Conservation (phyloP, 1,140 invertebrate genomes). For the Chlorops oryzae region DNA sequence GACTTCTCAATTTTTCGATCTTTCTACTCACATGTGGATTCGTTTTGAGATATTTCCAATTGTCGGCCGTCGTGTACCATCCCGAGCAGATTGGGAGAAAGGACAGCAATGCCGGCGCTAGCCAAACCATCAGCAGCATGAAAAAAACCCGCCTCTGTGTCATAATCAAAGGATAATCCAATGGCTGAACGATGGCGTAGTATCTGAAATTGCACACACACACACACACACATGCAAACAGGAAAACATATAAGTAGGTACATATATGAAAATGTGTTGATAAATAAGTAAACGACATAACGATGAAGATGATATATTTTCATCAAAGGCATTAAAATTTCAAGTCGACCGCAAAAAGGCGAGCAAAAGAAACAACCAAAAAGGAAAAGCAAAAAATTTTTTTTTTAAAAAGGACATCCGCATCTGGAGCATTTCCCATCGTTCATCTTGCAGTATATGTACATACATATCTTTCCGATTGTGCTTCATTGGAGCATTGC, state of each 20-base stretch:
- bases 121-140: slow-evolving; percentile 85
- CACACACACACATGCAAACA: too few relatives aligned
- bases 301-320: too few relatives aligned
- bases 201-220: slow-evolving; percentile 64
- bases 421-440: too few relatives aligned
- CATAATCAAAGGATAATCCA: slow-evolving; percentile 86
- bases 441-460: too few relatives aligned
- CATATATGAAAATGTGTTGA: neutral
- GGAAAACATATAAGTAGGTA: neutral
- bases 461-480: too few relatives aligned
- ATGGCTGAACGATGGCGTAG: slow-evolving; percentile 81
- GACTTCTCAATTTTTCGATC: too few relatives aligned
- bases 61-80: slow-evolving; percentile 83
- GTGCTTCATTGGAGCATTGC: too few relatives aligned
- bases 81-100: slow-evolving; percentile 92
- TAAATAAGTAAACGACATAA: slow-evolving; percentile 27
- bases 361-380: too few relatives aligned
- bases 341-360: too few relatives aligned
- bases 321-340: too few relatives aligned
- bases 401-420: too few relatives aligned
- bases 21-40: slow-evolving; percentile 58
- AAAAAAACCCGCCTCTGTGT: slow-evolving; percentile 67
- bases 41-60: slow-evolving; percentile 62
- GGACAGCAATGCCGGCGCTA: slow-evolving; percentile 83
- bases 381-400: too few relatives aligned